Percentiles rank a stretch among this genome's conserved stretches.
These are phyloP conservation scores for Formica selysi DNA, from an alignment of 1,140 invertebrate species.

Conservation along the genomic window DNA sequence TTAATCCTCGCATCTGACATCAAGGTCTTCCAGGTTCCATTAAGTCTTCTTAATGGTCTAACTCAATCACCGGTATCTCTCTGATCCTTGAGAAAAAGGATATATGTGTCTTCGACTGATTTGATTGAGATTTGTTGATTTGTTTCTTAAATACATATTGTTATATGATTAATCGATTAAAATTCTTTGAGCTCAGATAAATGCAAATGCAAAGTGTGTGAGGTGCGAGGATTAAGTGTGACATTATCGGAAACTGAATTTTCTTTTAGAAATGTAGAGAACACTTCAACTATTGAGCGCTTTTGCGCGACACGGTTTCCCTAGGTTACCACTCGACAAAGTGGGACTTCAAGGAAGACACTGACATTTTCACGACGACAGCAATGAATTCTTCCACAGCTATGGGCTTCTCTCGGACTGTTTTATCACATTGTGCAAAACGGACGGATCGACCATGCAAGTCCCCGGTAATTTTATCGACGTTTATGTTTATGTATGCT, in stretches of 20 bases:
- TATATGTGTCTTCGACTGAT: neutral
- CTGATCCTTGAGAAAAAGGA: slow-evolving; percentile 15
- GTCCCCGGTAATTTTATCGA: slow-evolving; percentile 50
- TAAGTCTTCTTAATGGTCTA: neutral
- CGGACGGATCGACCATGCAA: slow-evolving; percentile 14
- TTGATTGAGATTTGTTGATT: neutral
- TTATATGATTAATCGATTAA: neutral
- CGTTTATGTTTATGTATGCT: slow-evolving; percentile 32
- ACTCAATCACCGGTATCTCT: neutral
- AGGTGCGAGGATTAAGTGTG: slow-evolving; percentile 8
- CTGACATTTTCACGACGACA: slow-evolving; percentile 29
- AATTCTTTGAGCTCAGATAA: neutral
- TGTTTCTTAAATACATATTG: neutral
- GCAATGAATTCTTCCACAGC: slow-evolving; percentile 31
- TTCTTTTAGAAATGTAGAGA: slow-evolving; percentile 23
- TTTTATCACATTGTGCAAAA: slow-evolving; percentile 33
- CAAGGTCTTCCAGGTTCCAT: neutral
- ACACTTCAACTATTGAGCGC: slow-evolving; percentile 37
- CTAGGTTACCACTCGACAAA: slow-evolving; percentile 28
- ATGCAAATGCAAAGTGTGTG: neutral
- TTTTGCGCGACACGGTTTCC: slow-evolving; percentile 47
- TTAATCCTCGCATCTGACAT: neutral
- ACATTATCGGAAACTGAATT: slow-evolving; percentile 33
- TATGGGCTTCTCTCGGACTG: neutral
- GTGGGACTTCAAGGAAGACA: slow-evolving; percentile 35